phyloP scores from a whole-genome alignment of 2,113 vertebrate species.

The Microcebus griseorufus region DNA sequence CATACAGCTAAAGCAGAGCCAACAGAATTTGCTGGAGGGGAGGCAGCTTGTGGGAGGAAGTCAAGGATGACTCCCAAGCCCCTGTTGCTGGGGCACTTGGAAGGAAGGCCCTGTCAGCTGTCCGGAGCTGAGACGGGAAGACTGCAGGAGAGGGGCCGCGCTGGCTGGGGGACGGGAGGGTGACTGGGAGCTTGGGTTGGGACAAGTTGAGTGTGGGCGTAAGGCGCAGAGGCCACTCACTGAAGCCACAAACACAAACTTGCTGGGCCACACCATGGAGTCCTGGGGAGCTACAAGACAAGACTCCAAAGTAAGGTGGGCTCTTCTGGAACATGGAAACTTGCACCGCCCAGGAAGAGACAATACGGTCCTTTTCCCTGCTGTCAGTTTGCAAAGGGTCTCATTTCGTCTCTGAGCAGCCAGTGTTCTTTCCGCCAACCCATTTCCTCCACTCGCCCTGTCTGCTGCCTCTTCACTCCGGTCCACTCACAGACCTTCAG shows the following conservation, averaged over 20 bases:
- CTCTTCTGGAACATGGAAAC: not conserved
- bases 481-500: not conserved
- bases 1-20: not conserved
- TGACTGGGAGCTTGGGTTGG: not conserved
- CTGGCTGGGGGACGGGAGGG: not conserved
- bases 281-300: not conserved
- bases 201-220: not conserved
- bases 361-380: too few relatives aligned
- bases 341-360: not conserved
- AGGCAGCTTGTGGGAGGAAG: not conserved
- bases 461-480: not conserved
- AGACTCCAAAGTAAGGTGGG: not conserved
- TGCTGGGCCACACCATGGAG: not conserved
- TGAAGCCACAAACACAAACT: not conserved
- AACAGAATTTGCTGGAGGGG: not conserved
- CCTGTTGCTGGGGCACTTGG: not conserved
- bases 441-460: not conserved
- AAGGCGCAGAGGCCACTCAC: not conserved
- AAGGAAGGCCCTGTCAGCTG: not conserved
- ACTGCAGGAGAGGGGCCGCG: rapidly evolving
- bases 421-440: not conserved
- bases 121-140: not conserved
- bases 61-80: not conserved
- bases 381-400: not conserved
- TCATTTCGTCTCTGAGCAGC: not conserved